Evolutionary conservation across 2,113 vertebrate species (phyloP), one percentile per base, ranked within the genome.

Genomic region (Natator depressus): DNA sequence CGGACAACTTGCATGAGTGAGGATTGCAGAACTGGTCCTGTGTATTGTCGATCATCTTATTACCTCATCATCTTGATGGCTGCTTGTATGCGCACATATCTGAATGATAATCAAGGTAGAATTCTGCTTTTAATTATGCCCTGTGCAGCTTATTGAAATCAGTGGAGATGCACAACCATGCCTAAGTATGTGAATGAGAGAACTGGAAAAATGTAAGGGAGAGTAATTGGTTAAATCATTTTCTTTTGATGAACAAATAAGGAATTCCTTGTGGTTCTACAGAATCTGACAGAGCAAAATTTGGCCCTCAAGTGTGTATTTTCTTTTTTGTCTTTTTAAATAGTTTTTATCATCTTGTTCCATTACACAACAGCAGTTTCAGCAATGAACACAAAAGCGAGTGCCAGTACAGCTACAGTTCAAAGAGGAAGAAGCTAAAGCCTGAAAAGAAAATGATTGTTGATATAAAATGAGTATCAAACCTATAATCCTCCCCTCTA

Each of bases 61-160:
- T 42, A 91, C 57, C 89, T 95, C 93, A 91, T 95, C 93, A 81
- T 86, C 90, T 84, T 93, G 80, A 47, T 3, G 10, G 2, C 85
- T 93, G 96, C 53, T 1, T 4, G 62, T 83, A 85, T 85, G 57
- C 49, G 87, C 89, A 92, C 4, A 0, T 46, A 84, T 24, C 91
- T 87, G 55, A 94, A 83, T 0, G 49, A 89, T 85, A 96, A 96
- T 97, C 96, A 95, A 96, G 87, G 94, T 75, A 89, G 94, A 93
- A 90, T 89, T 91, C 89, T 94, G 90, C 83, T 84, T 94, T 93
- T 96, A 97, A 97, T 96, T 95, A 92, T 50, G 91, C 72, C 90
- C 90, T 87, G 55, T 19, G 53, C 0, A 1, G 88, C 72, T 80
- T 0, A 0, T 12, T 79, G 87, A 92, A 95, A 96, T 96, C 95